A percentile compares a stretch with the other conserved stretches of the same genome.
Evolutionary conservation across 2,113 vertebrate genomes (phyloP).

Genomic region (Vombatus ursinus): DNA sequence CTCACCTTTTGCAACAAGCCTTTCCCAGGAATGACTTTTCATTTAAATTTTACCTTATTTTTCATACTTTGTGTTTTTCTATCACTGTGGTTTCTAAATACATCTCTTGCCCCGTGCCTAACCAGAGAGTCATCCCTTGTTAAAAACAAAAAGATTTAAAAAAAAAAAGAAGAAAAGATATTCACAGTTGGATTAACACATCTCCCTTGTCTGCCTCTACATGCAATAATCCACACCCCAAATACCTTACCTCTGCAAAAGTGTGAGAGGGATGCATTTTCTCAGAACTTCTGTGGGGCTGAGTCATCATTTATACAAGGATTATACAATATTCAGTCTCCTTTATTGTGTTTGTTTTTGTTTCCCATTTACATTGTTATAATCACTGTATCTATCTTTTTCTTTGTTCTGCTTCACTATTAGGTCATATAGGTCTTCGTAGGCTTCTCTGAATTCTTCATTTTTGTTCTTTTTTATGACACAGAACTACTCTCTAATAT

Average conservation of each 20-base stretch:
- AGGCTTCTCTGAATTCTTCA: background rate
- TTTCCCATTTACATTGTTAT: background rate
- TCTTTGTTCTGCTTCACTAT: background rate
- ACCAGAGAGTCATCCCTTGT: background rate
- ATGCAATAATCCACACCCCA: background rate
- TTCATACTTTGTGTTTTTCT: background rate
- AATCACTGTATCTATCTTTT: background rate
- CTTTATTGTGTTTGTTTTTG: background rate
- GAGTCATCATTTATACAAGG: background rate
- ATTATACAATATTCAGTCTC: background rate
- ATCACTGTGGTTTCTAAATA: background rate
- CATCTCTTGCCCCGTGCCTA: background rate
- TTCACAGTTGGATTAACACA: background rate
- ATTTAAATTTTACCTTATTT: background rate
- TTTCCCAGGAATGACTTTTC: background rate
- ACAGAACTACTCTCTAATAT: background rate
- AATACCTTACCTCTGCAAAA: background rate
- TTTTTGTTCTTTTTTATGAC: background rate
- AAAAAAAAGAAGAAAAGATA: background rate
- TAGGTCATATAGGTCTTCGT: background rate
- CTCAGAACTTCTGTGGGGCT: background rate
- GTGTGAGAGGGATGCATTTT: background rate
- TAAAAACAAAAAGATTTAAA: background rate
- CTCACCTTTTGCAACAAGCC: background rate
- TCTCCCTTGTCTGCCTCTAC: background rate